Evolutionary conservation across 92 coral and sea anemone genomes (phyloP).

Genomic region (Phymanthus crucifer): DNA sequence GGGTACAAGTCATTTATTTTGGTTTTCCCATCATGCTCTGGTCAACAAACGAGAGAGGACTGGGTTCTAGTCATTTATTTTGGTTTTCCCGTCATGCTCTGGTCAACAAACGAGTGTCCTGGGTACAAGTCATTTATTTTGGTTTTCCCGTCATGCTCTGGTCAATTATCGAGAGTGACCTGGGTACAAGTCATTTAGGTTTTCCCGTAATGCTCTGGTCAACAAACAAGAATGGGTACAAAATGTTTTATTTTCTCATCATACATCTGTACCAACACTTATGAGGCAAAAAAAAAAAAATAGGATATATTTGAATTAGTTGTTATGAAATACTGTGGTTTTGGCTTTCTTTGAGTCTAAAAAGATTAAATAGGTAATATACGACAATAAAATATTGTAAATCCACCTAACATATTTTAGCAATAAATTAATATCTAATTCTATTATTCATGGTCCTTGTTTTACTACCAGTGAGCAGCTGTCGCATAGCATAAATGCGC

Average conservation of each 20-base stretch:
- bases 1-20: background rate
- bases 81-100: too few species aligned
- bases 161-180: background rate
- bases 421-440: constrained; percentile 1
- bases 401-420: background rate
- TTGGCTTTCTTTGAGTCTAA: background rate
- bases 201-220: background rate
- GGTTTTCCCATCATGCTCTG: background rate
- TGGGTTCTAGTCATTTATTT: background rate
- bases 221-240: background rate
- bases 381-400: background rate
- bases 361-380: background rate
- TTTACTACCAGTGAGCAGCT: too few species aligned
- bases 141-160: background rate
- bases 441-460: too few species aligned
- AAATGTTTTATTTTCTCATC: background rate
- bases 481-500: too few species aligned
- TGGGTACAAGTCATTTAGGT: background rate
- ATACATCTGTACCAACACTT: background rate
- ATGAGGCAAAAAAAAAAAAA: background rate
- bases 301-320: background rate
- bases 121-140: background rate
- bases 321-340: background rate
- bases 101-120: background rate
- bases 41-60: background rate